phyloP scores from a whole-genome alignment of 2,797 vertebrate species.

The Enteromius paludinosus region DNA sequence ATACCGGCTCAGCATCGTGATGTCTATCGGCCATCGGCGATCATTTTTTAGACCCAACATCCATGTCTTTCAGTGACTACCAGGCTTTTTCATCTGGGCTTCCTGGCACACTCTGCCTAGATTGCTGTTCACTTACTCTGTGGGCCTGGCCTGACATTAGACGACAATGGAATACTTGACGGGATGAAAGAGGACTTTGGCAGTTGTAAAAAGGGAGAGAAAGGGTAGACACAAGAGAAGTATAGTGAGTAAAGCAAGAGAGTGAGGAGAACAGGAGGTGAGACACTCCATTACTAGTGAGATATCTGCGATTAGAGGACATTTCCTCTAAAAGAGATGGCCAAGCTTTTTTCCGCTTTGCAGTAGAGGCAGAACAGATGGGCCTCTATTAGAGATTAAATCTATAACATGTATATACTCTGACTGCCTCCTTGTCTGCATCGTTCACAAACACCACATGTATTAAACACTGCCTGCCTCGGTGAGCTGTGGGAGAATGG shows the following conservation, averaged over 20 bases:
- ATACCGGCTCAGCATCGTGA: too few relatives aligned
- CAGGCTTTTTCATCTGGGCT: background rate
- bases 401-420: slow-evolving; percentile 64
- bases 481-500: slow-evolving; percentile 16
- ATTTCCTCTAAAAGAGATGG: slow-evolving; percentile 62
- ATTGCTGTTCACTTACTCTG: slow-evolving; percentile 8
- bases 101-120: background rate
- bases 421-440: background rate
- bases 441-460: slow-evolving; percentile 1
- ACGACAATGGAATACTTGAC: slow-evolving; percentile 19
- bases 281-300: background rate
- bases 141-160: slow-evolving; percentile 15
- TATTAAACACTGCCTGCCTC: background rate
- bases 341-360: slow-evolving; percentile 59
- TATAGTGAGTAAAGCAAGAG: background rate
- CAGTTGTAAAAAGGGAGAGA: background rate
- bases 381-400: slow-evolving; percentile 65
- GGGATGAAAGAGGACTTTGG: background rate
- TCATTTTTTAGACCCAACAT: slow-evolving; percentile 44
- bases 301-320: slow-evolving; percentile 36
- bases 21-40: too few relatives aligned
- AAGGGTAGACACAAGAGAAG: background rate
- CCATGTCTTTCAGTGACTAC: slow-evolving; percentile 5
- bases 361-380: slow-evolving; percentile 45
- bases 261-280: slow-evolving; percentile 8